Evolutionary conservation across 1,140 invertebrate species (phyloP), one percentile per base, ranked within the genome.

Genomic region (Zophobas atratus): DNA sequence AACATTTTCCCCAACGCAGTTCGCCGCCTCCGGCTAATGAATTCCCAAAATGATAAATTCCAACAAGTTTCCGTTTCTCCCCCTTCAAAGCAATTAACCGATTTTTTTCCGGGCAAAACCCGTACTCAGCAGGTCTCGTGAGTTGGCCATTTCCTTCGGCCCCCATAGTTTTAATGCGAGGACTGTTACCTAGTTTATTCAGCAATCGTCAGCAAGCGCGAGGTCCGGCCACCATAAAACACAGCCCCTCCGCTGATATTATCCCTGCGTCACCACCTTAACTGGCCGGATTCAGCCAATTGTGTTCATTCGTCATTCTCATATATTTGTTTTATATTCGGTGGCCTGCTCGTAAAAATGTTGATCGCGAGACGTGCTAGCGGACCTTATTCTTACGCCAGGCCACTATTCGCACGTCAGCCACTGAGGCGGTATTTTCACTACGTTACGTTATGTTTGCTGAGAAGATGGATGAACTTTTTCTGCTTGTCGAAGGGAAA

Each of bases 271-370:
- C 73, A 76, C 75, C 78, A 75, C 57, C 78, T 79, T 79, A 81
- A 81, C 80, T 77, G 78, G 72, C 67, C 78, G 60, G 78, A 77
- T 79, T 81, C 80, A 77, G 76, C 53, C 80, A 79, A 77, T 81
- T 81, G 73, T 79, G 77, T 79, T 79, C 80, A 81, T 81, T 79
- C 80, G 80, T 81, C 80, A 81, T 81, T 81, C 80, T 77, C 78
- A 81, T 81, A 81, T 81, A 81, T 81, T 81, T 81, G 80, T 81
- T 81, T 81, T 81, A 81, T 81, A 81, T 79, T 74, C 77, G 70
- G 77, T 79, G 71, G 49, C 38, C 63, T n/a, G 41, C 41, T 60
- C 80, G 76, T 81, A 81, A 81, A 79, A 81, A 81, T 77, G 80
- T 81, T 79, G 80, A 80, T 80, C 72, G 79, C 75, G 70, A 67